Evolutionary conservation across 2,113 vertebrate genomes (phyloP).

Genomic region (Thamnaconus septentrionalis): DNA sequence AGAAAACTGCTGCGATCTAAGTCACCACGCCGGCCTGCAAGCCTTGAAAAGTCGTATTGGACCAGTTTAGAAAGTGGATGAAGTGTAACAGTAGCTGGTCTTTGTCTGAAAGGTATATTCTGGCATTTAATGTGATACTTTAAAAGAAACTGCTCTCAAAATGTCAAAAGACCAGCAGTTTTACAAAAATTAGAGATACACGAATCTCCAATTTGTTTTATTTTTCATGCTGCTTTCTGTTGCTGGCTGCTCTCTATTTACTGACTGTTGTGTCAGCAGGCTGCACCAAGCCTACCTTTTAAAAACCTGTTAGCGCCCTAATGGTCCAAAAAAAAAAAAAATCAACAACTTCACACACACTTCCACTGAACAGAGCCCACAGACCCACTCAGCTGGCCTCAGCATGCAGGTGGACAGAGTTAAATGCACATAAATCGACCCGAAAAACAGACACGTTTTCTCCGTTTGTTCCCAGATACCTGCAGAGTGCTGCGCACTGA

Average conservation of each 20-base stretch:
- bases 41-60: no score
- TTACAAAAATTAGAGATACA: no score
- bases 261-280: slow-evolving; percentile 71
- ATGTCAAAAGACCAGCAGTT: no score
- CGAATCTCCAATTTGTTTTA: no score
- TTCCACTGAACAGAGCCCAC: slow-evolving; percentile 11
- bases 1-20: no score
- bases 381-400: background rate
- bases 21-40: no score
- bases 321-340: slow-evolving; percentile 40
- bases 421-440: slow-evolving; percentile 12
- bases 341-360: slow-evolving; percentile 17
- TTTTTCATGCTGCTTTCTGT: no score
- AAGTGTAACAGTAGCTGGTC: no score
- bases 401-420: slow-evolving; percentile 10
- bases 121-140: no score
- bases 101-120: no score
- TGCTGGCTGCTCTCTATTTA: slow-evolving; percentile 26
- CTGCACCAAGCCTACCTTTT: slow-evolving; percentile 59
- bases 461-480: background rate
- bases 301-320: slow-evolving; percentile 71
- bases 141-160: no score
- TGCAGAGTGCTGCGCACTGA: background rate
- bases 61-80: no score
- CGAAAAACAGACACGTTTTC: background rate